Evolutionary conservation across 53 echinoderm and acorn worm species (phyloP).

Genomic region (Holothuria scabra): DNA sequence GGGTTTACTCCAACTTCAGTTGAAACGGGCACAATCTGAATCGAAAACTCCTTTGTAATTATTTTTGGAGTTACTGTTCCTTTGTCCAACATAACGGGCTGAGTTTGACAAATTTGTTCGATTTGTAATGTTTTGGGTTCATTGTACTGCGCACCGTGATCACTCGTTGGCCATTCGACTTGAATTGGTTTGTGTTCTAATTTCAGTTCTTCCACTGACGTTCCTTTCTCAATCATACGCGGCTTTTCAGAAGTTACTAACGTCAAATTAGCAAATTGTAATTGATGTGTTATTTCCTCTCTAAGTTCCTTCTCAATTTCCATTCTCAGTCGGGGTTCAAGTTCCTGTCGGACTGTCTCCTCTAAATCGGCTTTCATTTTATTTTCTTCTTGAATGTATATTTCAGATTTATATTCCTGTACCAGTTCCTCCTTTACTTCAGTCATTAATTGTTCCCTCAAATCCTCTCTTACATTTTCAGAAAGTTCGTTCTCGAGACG

Average conservation of each 20-base stretch:
- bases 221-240: conserved; percentile 31
- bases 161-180: not conserved
- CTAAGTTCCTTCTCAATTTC: conserved; percentile 53
- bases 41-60: conserved; percentile 16
- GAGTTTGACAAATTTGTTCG: conserved; percentile 24
- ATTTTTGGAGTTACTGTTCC: conserved; percentile 6
- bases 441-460: not conserved
- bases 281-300: conserved; percentile 34
- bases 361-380: conserved; percentile 29
- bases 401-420: not conserved
- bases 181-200: not conserved
- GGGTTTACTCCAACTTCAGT: conserved; percentile 6
- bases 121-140: not conserved
- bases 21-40: conserved; percentile 19
- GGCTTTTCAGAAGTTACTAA: conserved; percentile 12
- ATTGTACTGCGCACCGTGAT: conserved; percentile 3
- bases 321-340: conserved; percentile 13
- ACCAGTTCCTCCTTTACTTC: conserved; percentile 18
- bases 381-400: conserved; percentile 31
- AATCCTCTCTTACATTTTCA: not conserved
- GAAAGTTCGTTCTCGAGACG: conserved; percentile 6
- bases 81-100: conserved; percentile 26
- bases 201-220: not conserved
- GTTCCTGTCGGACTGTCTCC: conserved; percentile 6
- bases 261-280: conserved; percentile 23